phyloP scores from a whole-genome alignment of 2,113 vertebrate species.

The Tetrao urogallus region DNA sequence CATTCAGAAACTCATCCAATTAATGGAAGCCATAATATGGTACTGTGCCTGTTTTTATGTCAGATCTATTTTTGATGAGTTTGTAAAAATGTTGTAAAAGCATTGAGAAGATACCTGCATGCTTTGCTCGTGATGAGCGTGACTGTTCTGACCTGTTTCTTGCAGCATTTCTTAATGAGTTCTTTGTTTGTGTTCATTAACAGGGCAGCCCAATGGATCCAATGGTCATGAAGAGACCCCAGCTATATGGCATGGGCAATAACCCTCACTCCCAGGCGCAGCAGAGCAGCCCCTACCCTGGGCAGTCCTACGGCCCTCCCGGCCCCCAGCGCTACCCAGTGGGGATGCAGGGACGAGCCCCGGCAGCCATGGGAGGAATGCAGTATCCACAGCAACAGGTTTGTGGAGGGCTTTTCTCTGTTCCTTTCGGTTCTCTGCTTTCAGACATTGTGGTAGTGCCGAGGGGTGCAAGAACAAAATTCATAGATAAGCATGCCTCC shows the following conservation, averaged over 20 bases:
- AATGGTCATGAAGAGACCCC: conserved; percentile 96
- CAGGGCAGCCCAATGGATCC: conserved; percentile 96
- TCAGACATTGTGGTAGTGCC: background rate
- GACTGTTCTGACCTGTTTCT: background rate
- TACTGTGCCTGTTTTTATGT: background rate
- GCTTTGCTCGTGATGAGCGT: fast-evolving
- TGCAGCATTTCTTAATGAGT: background rate
- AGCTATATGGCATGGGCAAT: conserved; percentile 91
- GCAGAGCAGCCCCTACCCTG: conserved; percentile 89
- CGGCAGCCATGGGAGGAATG: conserved; percentile 88
- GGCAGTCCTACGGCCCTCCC: conserved; percentile 89
- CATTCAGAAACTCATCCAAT: background rate
- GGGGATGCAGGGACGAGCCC: conserved; percentile 89
- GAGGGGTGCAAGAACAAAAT: background rate
- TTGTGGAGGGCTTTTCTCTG: conserved; percentile 51
- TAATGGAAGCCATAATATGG: background rate
- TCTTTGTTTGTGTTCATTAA: conserved; percentile 36
- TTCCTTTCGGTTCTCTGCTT: conserved; percentile 9
- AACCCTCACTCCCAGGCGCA: conserved; percentile 89
- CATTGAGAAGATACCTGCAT: background rate
- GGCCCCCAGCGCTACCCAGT: conserved; percentile 92
- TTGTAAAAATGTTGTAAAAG: background rate
- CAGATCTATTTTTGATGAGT: background rate
- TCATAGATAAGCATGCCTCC: background rate
- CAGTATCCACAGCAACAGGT: conserved; percentile 98